Evolutionary conservation across 2,797 vertebrate species (phyloP), one percentile per base, ranked within the genome.

Genomic region (Phoeniculus purpureus): DNA sequence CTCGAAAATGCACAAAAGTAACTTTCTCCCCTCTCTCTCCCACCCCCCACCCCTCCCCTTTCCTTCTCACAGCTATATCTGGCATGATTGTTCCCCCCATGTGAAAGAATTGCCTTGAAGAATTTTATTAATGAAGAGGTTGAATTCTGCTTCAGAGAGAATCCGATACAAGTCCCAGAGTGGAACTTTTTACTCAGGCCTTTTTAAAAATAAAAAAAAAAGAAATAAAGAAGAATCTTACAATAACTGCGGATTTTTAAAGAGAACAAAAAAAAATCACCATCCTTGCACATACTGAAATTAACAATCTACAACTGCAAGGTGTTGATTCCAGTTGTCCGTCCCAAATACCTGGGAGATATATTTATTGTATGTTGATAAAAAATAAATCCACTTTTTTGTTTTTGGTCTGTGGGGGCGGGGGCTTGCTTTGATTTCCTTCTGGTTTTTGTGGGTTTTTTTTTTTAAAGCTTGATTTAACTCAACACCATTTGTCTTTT

Each of bases 51-150:
- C 15, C 17, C 67, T 96, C 89, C 84, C 96, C 94, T 97, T 97
- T 96, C 97, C 74, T 98, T 97, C 97, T 95, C 93, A 88, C 98
- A 99, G 99, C 98, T 94, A 99, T 99, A 98, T 98, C 99, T 94
- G 98, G 98, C 97, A 99, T 99, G 99, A 99, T 99, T 95, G 98
- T 99, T 98, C 99, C 98, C 96, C 99, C 99, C 97, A 99, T 99
- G 99, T 99, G 98, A 98, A 98, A 97, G 97, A 98, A 98, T 97
- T 98, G 98, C 97, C 97, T 98, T 98, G 97, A 98, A 98, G 97
- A 98, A 97, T 97, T 97, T 96, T 97, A 96, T 96, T 97, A 97
- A 97, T 96, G 97, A 97, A 97, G 97, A 97, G 94, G 97, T 97
- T 97, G 97, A 97, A 97, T 97, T 97, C 97, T 97, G 96, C 97